Conservation (phyloP, 2,888 invertebrate species). For the Plusia festucae region DNA sequence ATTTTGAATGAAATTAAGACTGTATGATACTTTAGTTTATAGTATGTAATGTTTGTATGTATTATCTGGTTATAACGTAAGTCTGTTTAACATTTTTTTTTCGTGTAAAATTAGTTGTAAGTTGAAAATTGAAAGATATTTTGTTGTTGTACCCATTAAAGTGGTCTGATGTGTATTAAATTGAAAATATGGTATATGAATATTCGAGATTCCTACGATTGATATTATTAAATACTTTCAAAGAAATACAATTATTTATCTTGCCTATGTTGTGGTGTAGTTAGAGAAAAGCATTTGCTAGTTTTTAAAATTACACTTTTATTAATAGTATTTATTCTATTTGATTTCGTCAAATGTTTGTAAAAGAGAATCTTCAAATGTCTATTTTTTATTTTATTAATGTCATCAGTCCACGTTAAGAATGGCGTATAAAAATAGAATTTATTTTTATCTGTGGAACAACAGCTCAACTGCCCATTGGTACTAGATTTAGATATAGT, state of each 20-base stretch:
- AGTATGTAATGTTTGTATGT: slow-evolving; percentile 52
- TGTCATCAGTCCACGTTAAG: slow-evolving; percentile 40
- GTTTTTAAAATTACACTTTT: not conserved
- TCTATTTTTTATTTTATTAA: not conserved
- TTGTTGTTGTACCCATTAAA: slow-evolving; percentile 55
- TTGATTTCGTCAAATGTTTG: not conserved
- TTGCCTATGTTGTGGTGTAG: not conserved
- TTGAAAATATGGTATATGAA: slow-evolving; percentile 51
- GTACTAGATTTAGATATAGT: slow-evolving; percentile 44
- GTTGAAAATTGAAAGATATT: slow-evolving; percentile 34
- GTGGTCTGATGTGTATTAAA: slow-evolving; percentile 55
- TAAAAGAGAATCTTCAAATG: not conserved
- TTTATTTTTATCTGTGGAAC: slow-evolving; percentile 34
- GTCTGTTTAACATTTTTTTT: slow-evolving; percentile 55
- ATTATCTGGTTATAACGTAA: slow-evolving; percentile 54
- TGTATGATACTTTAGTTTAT: slow-evolving; percentile 70
- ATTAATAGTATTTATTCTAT: not conserved
- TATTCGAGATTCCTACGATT: slow-evolving; percentile 19
- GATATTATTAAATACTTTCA: not conserved
- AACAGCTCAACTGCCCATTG: slow-evolving; percentile 50
- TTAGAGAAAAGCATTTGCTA: not conserved
- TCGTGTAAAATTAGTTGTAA: slow-evolving; percentile 38
- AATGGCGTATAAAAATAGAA: slow-evolving; percentile 41
- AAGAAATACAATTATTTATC: not conserved
- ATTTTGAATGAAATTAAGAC: slow-evolving; percentile 79